phyloP scores from a whole-genome alignment of 2,113 vertebrate genomes.

The Abramis brama region DNA sequence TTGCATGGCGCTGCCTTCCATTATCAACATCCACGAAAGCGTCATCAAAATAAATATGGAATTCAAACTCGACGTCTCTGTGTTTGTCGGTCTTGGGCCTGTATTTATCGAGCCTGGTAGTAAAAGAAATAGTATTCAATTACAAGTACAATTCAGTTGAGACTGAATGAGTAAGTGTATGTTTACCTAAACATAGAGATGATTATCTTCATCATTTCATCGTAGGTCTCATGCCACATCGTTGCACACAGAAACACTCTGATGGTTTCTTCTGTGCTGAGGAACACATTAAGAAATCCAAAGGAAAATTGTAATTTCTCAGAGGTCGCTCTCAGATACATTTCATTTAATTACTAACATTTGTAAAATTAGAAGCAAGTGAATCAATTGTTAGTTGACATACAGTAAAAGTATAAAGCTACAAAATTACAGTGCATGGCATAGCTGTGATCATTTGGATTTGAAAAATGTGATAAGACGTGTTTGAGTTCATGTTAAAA shows the following conservation, averaged over 20 bases:
- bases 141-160: background rate
- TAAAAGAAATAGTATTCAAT: background rate
- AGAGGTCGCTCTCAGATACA: background rate
- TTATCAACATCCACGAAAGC: constrained; percentile 56
- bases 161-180: background rate
- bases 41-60: constrained; percentile 70
- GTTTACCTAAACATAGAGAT: constrained; percentile 77
- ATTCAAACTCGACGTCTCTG: constrained; percentile 63
- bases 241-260: constrained; percentile 75
- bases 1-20: constrained; percentile 51
- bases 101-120: constrained; percentile 70
- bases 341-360: no score
- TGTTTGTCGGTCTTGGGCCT: constrained; percentile 52
- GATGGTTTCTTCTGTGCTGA: constrained; percentile 32
- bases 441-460: background rate
- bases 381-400: no score
- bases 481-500: no score
- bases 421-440: no score
- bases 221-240: constrained; percentile 78
- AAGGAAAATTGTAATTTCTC: background rate
- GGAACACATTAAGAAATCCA: background rate
- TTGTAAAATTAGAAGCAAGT: no score
- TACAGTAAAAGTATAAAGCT: no score
- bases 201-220: constrained; percentile 76
- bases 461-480: background rate